Evolutionary conservation across 2,113 vertebrate species (phyloP).

Genomic region (human): GRCh38 chr1:104322501-104323000

Average conservation of each 20-base stretch:
- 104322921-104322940: neutral
- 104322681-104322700: neutral
- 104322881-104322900: neutral
- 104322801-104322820: neutral
- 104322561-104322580: neutral
- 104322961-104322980: neutral
- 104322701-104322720: neutral
- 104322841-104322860: neutral
- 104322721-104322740: neutral
- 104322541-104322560: rapidly evolving
- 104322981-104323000: neutral
- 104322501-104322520: neutral
- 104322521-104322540: neutral
- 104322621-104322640: neutral
- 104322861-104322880: neutral
- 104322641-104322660: neutral
- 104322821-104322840: neutral
- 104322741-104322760: neutral
- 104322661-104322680: neutral
- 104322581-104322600: neutral
- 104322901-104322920: neutral
- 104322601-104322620: neutral
- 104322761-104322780: neutral
- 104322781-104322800: neutral
- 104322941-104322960: neutral